Conservation (phyloP, 2,888 invertebrate genomes). For the Drosophila parthenogenetica region DNA sequence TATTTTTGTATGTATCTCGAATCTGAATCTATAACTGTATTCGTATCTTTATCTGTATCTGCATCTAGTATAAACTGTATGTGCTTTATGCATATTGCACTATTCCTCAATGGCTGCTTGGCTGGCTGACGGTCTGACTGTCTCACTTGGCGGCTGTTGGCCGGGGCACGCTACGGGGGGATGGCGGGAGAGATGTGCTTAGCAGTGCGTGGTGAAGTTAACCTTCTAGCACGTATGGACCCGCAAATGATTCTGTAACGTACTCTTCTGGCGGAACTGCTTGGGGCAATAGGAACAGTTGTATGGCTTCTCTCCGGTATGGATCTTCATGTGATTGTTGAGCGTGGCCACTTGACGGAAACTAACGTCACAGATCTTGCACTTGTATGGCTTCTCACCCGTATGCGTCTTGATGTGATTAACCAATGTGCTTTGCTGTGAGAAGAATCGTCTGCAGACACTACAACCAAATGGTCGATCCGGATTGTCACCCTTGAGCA, state of each 20-base stretch:
- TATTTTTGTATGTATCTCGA: conserved; percentile 35
- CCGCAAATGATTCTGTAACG: conserved; percentile 81
- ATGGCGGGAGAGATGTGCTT: background rate
- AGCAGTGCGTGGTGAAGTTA: too few species aligned
- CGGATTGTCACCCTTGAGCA: conserved; percentile 74
- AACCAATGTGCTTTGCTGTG: conserved; percentile 82
- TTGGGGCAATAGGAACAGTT: conserved; percentile 84
- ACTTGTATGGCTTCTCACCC: conserved; percentile 82
- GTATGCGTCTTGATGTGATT: conserved; percentile 83
- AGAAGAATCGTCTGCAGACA: conserved; percentile 80
- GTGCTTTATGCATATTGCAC: conserved; percentile 26
- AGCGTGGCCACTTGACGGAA: conserved; percentile 83
- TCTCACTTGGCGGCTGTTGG: conserved; percentile 8
- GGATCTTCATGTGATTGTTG: conserved; percentile 83
- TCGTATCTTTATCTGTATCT: conserved; percentile 51
- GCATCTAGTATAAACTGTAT: conserved; percentile 17
- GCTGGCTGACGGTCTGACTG: conserved; percentile 22
- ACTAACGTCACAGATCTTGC: conserved; percentile 82
- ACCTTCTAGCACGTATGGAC: conserved; percentile 77
- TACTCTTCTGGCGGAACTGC: conserved; percentile 83
- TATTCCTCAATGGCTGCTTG: conserved; percentile 29
- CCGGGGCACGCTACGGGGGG: conserved; percentile 5
- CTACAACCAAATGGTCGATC: conserved; percentile 82
- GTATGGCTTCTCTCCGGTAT: conserved; percentile 83
- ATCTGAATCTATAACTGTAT: conserved; percentile 51